These are phyloP conservation scores for Electrophaes corylata DNA, from an alignment of 2,888 invertebrate species.

Conservation along the genomic window DNA sequence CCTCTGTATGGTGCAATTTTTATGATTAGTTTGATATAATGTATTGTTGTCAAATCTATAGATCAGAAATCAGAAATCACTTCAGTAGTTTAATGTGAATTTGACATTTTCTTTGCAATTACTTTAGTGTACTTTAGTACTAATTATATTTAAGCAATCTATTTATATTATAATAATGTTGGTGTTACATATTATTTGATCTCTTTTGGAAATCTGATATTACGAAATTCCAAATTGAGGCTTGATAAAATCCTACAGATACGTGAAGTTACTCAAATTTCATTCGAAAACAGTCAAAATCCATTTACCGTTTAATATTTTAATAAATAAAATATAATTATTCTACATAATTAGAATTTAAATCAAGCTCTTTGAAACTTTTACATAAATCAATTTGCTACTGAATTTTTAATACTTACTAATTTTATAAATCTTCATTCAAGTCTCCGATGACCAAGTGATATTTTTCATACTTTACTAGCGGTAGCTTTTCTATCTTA, in stretches of 20 bases:
- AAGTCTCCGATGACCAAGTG: constrained; percentile 71
- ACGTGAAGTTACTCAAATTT: no score
- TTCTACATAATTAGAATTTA: background rate
- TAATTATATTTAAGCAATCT: background rate
- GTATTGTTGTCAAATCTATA: background rate
- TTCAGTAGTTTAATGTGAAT: background rate
- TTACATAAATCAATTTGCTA: constrained; percentile 4
- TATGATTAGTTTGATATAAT: background rate
- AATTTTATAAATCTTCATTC: background rate
- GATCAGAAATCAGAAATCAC: background rate
- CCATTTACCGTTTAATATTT: background rate
- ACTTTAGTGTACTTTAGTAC: background rate
- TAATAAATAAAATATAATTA: background rate
- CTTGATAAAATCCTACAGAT: background rate
- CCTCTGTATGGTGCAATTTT: constrained; percentile 2
- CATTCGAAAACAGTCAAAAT: background rate
- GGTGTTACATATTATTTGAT: constrained; percentile 1
- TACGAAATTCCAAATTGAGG: background rate
- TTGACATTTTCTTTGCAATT: background rate
- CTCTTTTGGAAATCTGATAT: constrained; percentile 4
- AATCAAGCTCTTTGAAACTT: background rate
- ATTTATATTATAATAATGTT: background rate
- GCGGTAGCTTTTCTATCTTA: constrained; percentile 64
- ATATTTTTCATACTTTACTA: constrained; percentile 67
- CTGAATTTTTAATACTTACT: constrained; percentile 17